phyloP scores from a whole-genome alignment of 1,140 invertebrate species.

The Drosophila burlai region DNA sequence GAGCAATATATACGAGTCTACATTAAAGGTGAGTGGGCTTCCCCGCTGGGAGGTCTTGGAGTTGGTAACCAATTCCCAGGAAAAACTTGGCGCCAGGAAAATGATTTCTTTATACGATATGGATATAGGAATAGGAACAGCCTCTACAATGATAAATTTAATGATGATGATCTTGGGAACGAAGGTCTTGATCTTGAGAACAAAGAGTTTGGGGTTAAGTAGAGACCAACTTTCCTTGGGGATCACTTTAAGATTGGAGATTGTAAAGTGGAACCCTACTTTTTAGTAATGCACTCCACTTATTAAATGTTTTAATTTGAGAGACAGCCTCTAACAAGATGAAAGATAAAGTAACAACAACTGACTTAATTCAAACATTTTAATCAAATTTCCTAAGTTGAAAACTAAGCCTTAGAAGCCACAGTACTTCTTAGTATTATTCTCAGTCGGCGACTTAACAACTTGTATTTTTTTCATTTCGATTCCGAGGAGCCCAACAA shows the following conservation, averaged over 20 bases:
- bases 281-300: neutral
- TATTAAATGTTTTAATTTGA: too few relatives aligned
- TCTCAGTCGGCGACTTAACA: slow-evolving; percentile 1
- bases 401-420: neutral
- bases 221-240: neutral
- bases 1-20: slow-evolving; percentile 6
- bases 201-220: slow-evolving; percentile 15
- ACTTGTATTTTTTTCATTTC: slow-evolving; percentile 33
- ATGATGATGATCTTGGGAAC: slow-evolving; percentile 7
- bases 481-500: slow-evolving; percentile 10
- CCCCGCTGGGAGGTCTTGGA: slow-evolving; percentile 41
- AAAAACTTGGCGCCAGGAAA: slow-evolving; percentile 57
- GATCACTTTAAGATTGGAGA: neutral
- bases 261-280: neutral
- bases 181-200: neutral
- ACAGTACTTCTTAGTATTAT: slow-evolving; percentile 5
- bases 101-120: slow-evolving; percentile 54
- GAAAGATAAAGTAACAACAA: neutral
- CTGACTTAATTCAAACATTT: neutral
- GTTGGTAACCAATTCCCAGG: slow-evolving; percentile 48
- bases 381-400: neutral
- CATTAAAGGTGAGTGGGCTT: slow-evolving; percentile 6
- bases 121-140: slow-evolving; percentile 37
- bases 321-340: neutral
- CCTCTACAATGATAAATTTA: neutral